Base-by-base conservation (phyloP, 2,888 invertebrate species). In the Thymelicus sylvestris region DNA sequence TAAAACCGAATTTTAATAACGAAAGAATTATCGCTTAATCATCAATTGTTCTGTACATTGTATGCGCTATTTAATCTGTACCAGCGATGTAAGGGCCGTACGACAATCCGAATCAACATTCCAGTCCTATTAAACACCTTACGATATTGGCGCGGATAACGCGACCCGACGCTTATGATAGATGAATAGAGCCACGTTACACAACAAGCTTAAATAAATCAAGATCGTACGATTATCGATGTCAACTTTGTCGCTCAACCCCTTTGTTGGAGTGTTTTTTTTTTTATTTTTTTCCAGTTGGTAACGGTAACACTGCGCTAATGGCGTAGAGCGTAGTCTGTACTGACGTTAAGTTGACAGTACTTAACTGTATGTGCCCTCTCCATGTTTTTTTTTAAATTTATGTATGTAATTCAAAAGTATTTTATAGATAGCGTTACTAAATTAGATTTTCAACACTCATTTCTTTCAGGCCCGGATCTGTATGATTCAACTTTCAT, bases 211-310 rank as follows among this genome's bases (percentile, higher is more conserved):
- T 79, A 81, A 84, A 88, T 86, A 85, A 86, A 87, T 87, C 87
- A 86, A 88, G 88, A 88, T 88, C 83, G 78, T 77, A 72, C 76
- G 88, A 89, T 88, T 85, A 86, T 86, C 85, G 81, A 77, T 80
- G 80, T 82, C 80, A 83, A 82, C 85, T 86, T 86, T 86, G 88
- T 87, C 88, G 86, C 86, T 87, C 83, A 84, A 79, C 81, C 86
- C 86, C 83, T 85, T 86, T 86, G 78, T 78, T 82, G 81, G 74
- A 77, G 74, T 77, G 74, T 73, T 73, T 69, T 77, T 69, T 77
- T 78, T 82, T 78, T 79, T 78, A n/a, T 74, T 78, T 81, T 80
- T 83, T 81, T 76, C 73, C 76, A 79, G 80, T 81, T 81, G 79
- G 85, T 79, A 85, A 82, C 86, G 79, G 85, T 79, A 85, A 82